Evolutionary conservation across 2,797 vertebrate genomes (phyloP).

Genomic region (Astyanax mexicanus): DNA sequence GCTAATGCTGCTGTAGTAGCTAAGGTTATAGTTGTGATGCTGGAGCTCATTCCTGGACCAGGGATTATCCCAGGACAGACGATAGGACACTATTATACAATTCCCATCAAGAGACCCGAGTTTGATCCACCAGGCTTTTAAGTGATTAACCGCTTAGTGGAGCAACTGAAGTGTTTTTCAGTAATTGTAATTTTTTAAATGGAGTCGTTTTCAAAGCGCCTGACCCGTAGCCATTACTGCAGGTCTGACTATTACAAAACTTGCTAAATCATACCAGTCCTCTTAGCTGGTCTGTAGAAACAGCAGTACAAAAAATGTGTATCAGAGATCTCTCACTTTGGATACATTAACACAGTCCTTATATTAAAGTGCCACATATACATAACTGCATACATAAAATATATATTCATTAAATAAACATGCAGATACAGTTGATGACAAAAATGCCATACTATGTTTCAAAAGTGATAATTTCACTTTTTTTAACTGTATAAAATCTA

Average conservation of each 20-base stretch:
- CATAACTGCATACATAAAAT: no score
- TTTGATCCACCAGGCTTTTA: conserved; percentile 32
- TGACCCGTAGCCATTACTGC: neutral
- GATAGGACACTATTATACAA: conserved; percentile 35
- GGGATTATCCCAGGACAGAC: conserved; percentile 17
- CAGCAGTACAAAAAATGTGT: no score
- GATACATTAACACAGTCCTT: no score
- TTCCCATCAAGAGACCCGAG: conserved; percentile 39
- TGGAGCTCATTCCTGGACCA: neutral
- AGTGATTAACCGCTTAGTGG: conserved; percentile 35
- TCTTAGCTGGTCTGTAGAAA: neutral
- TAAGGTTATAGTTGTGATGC: neutral
- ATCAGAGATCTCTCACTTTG: no score
- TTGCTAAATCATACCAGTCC: neutral
- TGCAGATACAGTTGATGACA: no score
- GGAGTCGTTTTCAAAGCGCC: conserved; percentile 10
- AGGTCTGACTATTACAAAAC: neutral
- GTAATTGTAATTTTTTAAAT: conserved; percentile 52
- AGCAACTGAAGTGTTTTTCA: conserved; percentile 23
- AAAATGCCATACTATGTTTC: no score
- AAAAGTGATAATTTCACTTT: no score
- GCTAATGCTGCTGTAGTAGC: neutral
- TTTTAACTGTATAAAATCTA: no score
- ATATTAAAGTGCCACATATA: no score
- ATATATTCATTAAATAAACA: no score